phyloP scores from a whole-genome alignment of 2,113 vertebrate genomes.

The Hippocampus barbouri region DNA sequence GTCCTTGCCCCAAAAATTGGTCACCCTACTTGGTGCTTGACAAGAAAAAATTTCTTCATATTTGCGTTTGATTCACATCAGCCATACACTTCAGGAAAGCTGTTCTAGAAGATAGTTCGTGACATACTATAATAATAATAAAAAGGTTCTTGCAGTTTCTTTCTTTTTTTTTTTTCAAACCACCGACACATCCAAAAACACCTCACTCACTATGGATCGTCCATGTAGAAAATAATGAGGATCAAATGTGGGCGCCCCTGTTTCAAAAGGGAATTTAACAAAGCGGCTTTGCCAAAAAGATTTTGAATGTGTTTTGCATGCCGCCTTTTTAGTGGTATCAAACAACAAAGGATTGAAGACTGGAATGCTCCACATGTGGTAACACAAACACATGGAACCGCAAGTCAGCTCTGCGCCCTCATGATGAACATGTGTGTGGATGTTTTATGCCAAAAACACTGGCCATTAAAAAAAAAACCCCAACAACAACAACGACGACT shows the following conservation, averaged over 20 bases:
- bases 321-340: conserved; percentile 12
- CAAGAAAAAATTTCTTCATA: not conserved
- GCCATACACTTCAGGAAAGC: not conserved
- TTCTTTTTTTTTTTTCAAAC: no score
- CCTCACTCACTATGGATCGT: not conserved
- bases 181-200: not conserved
- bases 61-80: not conserved
- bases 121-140: not conserved
- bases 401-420: conserved; percentile 14
- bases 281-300: not conserved
- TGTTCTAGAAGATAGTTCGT: not conserved
- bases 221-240: not conserved
- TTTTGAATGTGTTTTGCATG: conserved; percentile 1
- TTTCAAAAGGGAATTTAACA: not conserved
- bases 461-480: conserved; percentile 11
- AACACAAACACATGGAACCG: conserved; percentile 30
- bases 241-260: not conserved
- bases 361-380: conserved; percentile 29
- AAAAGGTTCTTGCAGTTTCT: no score
- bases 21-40: no score
- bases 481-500: conserved; percentile 10
- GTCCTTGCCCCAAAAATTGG: not conserved
- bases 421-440: conserved; percentile 14
- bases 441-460: conserved; percentile 11
- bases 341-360: conserved; percentile 3